phyloP scores from a whole-genome alignment of 2,888 invertebrate species.

The Lasioglossum figueresi region DNA sequence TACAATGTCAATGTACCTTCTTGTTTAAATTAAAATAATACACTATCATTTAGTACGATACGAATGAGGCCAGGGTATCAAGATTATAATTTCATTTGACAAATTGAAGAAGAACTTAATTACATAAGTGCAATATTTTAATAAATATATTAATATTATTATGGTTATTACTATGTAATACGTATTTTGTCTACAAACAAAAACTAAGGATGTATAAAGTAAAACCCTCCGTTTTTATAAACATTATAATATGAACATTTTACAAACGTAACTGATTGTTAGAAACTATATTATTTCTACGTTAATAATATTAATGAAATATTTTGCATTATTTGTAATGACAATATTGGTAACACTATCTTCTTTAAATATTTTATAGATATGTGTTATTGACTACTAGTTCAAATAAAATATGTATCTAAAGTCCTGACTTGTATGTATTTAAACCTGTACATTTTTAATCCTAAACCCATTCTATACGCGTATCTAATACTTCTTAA shows the following conservation, averaged over 20 bases:
- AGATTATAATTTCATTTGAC: constrained; percentile 4
- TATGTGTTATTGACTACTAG: not conserved
- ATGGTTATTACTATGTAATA: not conserved
- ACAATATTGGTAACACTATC: not conserved
- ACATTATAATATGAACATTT: not conserved
- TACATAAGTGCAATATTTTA: constrained; percentile 27
- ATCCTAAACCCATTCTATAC: not conserved
- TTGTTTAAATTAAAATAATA: constrained; percentile 1
- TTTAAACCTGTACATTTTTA: constrained; percentile 1
- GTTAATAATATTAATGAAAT: constrained; percentile 15
- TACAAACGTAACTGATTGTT: not conserved
- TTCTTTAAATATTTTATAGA: constrained; percentile 2
- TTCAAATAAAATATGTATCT: constrained; percentile 11
- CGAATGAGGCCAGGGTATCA: not conserved
- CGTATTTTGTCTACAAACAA: not conserved
- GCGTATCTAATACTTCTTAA: not conserved
- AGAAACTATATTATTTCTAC: not conserved
- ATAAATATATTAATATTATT: constrained; percentile 11
- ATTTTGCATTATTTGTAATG: not conserved
- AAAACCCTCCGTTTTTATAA: not conserved
- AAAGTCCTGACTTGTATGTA: not conserved
- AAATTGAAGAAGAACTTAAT: constrained; percentile 11
- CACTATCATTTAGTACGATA: constrained; percentile 17
- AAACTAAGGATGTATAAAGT: constrained; percentile 6
- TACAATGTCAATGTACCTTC: not conserved